phyloP scores from a whole-genome alignment of 2,797 vertebrate genomes.

The Leuciscus waleckii region DNA sequence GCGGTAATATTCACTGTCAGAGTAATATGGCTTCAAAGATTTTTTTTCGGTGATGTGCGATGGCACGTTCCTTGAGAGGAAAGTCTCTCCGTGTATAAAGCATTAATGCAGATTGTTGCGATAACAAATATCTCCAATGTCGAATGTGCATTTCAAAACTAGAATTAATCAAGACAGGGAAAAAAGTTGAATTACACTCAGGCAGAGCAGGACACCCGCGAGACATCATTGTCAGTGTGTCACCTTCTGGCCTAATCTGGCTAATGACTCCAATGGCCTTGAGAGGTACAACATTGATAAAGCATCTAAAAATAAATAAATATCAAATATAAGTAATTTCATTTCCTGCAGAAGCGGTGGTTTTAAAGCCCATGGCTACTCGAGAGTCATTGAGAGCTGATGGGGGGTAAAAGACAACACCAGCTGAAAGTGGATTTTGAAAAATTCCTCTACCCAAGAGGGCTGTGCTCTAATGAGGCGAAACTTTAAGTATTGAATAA shows the following conservation, averaged over 20 bases:
- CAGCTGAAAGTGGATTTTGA: slow-evolving; percentile 98
- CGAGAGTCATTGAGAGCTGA: slow-evolving; percentile 84
- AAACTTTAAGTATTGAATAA: slow-evolving; percentile 99
- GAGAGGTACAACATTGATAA: slow-evolving; percentile 75
- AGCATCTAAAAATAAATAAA: slow-evolving; percentile 69
- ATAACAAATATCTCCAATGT: slow-evolving; percentile 33
- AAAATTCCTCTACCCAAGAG: slow-evolving; percentile 94
- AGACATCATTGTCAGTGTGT: slow-evolving; percentile 50
- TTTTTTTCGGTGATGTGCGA: not conserved
- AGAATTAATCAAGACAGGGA: slow-evolving; percentile 39
- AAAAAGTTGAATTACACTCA: slow-evolving; percentile 42
- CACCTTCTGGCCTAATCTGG: slow-evolving; percentile 53
- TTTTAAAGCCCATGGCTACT: slow-evolving; percentile 88
- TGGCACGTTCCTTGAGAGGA: not conserved
- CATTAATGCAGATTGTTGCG: not conserved
- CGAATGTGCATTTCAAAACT: slow-evolving; percentile 19
- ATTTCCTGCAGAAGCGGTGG: slow-evolving; percentile 72
- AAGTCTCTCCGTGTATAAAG: not conserved
- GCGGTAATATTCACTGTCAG: slow-evolving; percentile 34
- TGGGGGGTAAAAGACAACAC: slow-evolving; percentile 92
- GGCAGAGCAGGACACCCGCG: slow-evolving; percentile 43
- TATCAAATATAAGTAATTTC: slow-evolving; percentile 67
- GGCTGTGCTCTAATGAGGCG: slow-evolving; percentile 97
- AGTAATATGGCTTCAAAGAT: slow-evolving; percentile 11
- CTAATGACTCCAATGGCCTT: slow-evolving; percentile 59